Evolutionary conservation across 2,113 vertebrate species (phyloP).

Genomic region (Balaenoptera acutorostrata): DNA sequence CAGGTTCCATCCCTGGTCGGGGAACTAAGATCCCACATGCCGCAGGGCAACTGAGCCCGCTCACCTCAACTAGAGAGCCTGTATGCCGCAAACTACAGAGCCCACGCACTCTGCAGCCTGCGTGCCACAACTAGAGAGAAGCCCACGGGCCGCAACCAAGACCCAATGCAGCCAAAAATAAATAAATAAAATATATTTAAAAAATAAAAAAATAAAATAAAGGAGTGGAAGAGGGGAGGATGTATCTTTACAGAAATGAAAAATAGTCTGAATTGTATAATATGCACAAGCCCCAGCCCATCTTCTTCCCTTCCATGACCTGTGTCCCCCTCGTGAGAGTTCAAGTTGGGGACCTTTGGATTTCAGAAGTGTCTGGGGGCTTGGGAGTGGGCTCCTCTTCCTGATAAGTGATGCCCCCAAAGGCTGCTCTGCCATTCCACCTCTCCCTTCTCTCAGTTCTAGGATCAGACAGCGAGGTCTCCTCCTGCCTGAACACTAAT

Average conservation of each 20-base stretch:
- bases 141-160: too few species aligned
- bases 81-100: too few species aligned
- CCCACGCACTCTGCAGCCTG: too few species aligned
- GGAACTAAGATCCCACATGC: too few species aligned
- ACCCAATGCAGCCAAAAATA: too few species aligned
- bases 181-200: too few species aligned
- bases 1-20: too few species aligned
- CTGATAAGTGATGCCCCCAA: neutral
- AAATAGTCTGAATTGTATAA: neutral
- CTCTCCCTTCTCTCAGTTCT: fast-evolving
- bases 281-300: too few species aligned
- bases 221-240: neutral
- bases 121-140: too few species aligned
- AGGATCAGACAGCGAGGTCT: neutral
- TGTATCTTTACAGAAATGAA: neutral
- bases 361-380: neutral
- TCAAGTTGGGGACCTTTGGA: neutral
- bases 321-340: neutral
- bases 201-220: neutral
- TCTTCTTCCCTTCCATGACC: neutral
- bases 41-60: too few species aligned
- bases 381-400: fast-evolving
- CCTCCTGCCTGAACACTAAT: fast-evolving
- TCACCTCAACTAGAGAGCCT: too few species aligned
- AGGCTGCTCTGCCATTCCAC: neutral